These are phyloP conservation scores for Rhombomys opimus DNA, from an alignment of 2,113 vertebrate species.

Conservation along the genomic window DNA sequence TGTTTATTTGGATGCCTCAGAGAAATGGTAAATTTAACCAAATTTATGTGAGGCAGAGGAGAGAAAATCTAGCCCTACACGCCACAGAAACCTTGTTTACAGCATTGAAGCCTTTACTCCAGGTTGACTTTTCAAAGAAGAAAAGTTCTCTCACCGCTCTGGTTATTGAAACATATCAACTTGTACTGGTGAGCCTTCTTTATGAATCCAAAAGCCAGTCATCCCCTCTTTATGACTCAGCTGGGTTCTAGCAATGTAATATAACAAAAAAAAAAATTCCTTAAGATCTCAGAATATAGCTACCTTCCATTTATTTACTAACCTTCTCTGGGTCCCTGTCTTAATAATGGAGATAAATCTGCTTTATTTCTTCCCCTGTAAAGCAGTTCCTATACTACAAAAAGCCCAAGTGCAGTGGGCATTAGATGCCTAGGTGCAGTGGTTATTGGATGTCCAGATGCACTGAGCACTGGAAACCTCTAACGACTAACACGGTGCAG, in stretches of 20 bases:
- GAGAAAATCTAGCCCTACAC: neutral
- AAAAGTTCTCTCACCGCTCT: neutral
- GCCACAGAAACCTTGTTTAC: neutral
- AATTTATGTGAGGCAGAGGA: slow-evolving; percentile 11
- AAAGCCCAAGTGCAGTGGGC: neutral
- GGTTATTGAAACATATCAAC: neutral
- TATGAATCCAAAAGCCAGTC: slow-evolving; percentile 20
- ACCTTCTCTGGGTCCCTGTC: neutral
- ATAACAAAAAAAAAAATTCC: neutral
- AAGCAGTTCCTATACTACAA: neutral
- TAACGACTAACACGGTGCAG: neutral
- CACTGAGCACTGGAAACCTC: neutral
- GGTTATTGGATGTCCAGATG: neutral
- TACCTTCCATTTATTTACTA: slow-evolving; percentile 24
- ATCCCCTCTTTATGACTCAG: neutral
- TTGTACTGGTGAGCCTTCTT: neutral
- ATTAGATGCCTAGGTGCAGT: neutral
- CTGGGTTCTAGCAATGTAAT: neutral
- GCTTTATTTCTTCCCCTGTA: neutral
- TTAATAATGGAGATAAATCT: neutral
- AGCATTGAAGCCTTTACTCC: neutral
- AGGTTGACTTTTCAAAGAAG: neutral
- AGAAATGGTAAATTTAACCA: slow-evolving; percentile 32
- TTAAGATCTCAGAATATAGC: neutral
- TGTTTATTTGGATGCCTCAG: slow-evolving; percentile 17